These are phyloP conservation scores for Ifrita kowaldi DNA, from an alignment of 2,113 vertebrate genomes.

Conservation along the genomic window DNA sequence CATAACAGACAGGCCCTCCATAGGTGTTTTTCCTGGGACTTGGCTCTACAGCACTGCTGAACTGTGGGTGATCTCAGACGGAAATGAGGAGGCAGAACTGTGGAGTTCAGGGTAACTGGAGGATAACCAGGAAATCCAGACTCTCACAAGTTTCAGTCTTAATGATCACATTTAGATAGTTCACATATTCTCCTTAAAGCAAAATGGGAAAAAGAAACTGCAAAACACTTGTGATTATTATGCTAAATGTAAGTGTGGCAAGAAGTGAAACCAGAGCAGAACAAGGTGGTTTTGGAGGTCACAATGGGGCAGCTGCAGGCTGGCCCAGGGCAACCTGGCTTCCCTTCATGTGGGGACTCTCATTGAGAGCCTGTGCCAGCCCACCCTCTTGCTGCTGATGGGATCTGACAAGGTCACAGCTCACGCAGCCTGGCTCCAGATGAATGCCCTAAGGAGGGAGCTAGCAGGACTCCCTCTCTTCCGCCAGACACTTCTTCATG, in stretches of 20 bases:
- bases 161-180: not conserved
- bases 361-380: not conserved
- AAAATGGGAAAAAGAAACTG: not conserved
- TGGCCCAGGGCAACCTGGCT: not conserved
- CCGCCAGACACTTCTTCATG: not conserved
- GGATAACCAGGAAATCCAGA: not conserved
- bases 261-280: not conserved
- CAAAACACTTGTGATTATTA: not conserved
- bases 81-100: not conserved
- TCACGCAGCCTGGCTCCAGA: not conserved
- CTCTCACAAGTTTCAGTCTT: not conserved
- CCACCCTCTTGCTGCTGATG: not conserved
- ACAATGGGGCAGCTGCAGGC: not conserved
- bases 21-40: not conserved
- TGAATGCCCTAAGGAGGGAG: not conserved
- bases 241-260: not conserved
- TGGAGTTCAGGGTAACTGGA: not conserved
- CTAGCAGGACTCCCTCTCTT: not conserved
- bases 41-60: not conserved
- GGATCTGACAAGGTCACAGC: conserved; percentile 34
- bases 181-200: not conserved
- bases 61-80: not conserved
- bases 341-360: not conserved
- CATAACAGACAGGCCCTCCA: not conserved
- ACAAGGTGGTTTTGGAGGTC: not conserved